Percentiles rank a stretch among this genome's conserved stretches.
Conservation (phyloP, 2,113 vertebrate genomes). For the Eira barbara region DNA sequence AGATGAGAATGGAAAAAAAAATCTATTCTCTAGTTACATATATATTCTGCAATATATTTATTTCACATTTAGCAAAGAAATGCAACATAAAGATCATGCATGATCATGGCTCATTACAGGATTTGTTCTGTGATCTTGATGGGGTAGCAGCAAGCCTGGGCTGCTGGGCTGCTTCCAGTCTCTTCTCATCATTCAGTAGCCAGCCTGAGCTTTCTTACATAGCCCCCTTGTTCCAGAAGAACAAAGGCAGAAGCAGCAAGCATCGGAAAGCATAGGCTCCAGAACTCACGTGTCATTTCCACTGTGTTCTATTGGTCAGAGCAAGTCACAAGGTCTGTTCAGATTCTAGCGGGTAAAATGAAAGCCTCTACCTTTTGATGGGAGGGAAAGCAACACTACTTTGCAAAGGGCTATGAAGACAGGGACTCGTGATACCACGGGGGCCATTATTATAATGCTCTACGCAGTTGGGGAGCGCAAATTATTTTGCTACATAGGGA, state of each 20-base stretch:
- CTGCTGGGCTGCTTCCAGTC: too few relatives aligned
- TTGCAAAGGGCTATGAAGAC: background rate
- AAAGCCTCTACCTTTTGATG: background rate
- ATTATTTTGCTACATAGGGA: background rate
- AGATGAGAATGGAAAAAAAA: background rate
- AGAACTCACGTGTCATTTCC: background rate
- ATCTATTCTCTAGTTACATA: background rate
- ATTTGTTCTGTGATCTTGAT: background rate
- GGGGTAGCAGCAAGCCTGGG: background rate
- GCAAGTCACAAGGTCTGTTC: background rate
- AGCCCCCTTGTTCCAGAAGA: background rate
- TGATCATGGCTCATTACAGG: background rate
- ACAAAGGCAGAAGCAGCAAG: background rate
- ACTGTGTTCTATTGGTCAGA: background rate
- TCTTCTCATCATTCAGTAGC: background rate
- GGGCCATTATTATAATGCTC: background rate
- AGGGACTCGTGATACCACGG: background rate
- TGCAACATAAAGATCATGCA: background rate
- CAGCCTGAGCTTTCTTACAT: background rate
- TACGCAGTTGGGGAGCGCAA: background rate
- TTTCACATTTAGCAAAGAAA: background rate
- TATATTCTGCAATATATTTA: background rate
- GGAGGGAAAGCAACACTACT: background rate
- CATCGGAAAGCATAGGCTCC: background rate
- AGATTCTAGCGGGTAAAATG: background rate